A percentile compares a stretch with the other conserved stretches of the same genome.
phyloP scores from a whole-genome alignment of 1,140 invertebrate genomes.

The Epicauta chinensis region DNA sequence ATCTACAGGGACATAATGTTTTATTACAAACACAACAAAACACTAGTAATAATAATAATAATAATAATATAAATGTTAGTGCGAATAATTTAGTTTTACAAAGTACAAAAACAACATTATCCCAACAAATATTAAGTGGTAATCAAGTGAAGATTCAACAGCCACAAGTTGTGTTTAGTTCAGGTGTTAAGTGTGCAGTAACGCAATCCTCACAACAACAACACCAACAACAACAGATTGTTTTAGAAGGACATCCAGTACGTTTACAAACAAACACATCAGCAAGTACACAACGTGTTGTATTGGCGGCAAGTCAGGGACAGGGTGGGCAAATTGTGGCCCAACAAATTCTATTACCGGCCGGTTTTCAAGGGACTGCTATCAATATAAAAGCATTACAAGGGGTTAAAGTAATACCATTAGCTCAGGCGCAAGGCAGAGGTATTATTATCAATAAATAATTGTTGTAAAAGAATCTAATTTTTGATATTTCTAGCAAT shows the following conservation, averaged over 20 bases:
- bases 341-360: slow-evolving; percentile 52
- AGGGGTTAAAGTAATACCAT: slow-evolving; percentile 61
- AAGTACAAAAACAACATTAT: slow-evolving; percentile 30
- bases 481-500: slow-evolving; percentile 27
- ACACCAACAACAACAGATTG: slow-evolving; percentile 35
- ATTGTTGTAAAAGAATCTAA: too few species aligned
- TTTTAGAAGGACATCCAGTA: slow-evolving; percentile 43
- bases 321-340: slow-evolving; percentile 45
- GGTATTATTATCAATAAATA: too few species aligned
- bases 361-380: slow-evolving; percentile 48
- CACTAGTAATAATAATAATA: not conserved
- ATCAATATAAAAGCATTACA: slow-evolving; percentile 63
- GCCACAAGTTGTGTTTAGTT: slow-evolving; percentile 32
- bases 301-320: slow-evolving; percentile 56
- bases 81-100: slow-evolving; percentile 14
- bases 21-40: slow-evolving; percentile 33
- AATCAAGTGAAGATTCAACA: slow-evolving; percentile 23
- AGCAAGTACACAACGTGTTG: slow-evolving; percentile 47
- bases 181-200: slow-evolving; percentile 14
- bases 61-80: not conserved
- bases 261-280: slow-evolving; percentile 33
- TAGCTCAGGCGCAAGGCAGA: slow-evolving; percentile 39
- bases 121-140: slow-evolving; percentile 25
- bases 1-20: slow-evolving; percentile 41
- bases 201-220: slow-evolving; percentile 15